Percentiles rank a stretch among this genome's conserved stretches.
phyloP scores from a whole-genome alignment of 2,113 vertebrate genomes.

The Lophotis ruficrista region DNA sequence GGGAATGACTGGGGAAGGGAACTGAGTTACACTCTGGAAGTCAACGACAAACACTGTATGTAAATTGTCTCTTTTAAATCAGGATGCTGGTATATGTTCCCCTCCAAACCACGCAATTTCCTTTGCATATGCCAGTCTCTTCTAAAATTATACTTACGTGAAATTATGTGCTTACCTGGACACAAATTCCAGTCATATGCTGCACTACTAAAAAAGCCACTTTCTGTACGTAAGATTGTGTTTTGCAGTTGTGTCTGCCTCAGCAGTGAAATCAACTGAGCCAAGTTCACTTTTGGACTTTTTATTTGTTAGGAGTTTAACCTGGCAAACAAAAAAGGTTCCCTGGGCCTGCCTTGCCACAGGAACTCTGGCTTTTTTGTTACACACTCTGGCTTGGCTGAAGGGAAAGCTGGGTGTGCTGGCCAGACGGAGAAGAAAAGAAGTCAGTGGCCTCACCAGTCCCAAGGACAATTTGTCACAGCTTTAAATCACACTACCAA shows the following conservation, averaged over 20 bases:
- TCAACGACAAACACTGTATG: background rate
- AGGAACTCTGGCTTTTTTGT: background rate
- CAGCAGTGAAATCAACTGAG: background rate
- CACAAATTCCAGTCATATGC: background rate
- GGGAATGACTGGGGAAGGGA: background rate
- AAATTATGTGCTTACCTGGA: background rate
- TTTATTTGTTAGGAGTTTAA: background rate
- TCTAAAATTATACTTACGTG: background rate
- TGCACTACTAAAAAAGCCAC: background rate
- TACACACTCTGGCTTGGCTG: background rate
- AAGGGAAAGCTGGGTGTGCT: background rate
- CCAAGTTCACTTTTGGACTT: background rate
- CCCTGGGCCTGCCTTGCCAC: background rate
- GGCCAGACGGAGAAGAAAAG: background rate
- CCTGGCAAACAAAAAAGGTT: background rate
- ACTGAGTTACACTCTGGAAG: background rate
- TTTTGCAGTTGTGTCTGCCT: background rate
- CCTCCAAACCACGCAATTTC: background rate
- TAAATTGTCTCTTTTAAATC: background rate
- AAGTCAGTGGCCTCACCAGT: background rate
- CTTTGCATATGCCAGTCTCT: background rate
- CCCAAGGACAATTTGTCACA: background rate
- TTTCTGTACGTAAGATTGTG: background rate
- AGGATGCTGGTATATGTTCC: background rate
- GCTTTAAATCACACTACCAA: background rate